Evolutionary conservation across 2,113 vertebrate genomes (phyloP).

Genomic region (Thalassoma bifasciatum): DNA sequence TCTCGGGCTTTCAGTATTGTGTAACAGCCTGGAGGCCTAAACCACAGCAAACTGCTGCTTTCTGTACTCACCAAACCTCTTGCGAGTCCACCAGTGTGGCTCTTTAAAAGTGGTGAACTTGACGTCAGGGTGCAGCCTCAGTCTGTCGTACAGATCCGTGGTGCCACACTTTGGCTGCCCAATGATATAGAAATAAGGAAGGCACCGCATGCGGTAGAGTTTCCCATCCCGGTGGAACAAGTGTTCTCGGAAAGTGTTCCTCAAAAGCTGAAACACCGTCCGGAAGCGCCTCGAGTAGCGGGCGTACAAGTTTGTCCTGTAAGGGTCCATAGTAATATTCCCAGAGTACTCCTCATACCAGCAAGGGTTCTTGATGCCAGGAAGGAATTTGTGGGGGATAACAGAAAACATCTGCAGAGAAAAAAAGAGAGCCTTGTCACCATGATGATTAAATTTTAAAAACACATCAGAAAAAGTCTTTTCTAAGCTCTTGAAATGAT

Average conservation of each 20-base stretch:
- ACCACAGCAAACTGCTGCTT: not conserved
- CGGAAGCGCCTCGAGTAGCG: conserved; percentile 91
- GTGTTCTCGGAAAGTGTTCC: conserved; percentile 89
- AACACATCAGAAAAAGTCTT: conserved; percentile 19
- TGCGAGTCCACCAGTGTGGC: conserved; percentile 98
- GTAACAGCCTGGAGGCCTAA: not conserved
- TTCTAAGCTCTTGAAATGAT: not conserved
- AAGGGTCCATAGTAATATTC: conserved; percentile 87
- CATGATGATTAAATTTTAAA: not conserved
- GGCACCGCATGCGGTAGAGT: conserved; percentile 91
- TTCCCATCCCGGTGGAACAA: conserved; percentile 83
- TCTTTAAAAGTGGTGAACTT: conserved; percentile 95
- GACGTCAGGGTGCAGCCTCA: conserved; percentile 91
- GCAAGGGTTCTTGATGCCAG: conserved; percentile 92
- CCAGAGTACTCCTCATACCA: conserved; percentile 93
- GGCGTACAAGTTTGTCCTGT: conserved; percentile 90
- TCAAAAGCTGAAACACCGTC: conserved; percentile 89
- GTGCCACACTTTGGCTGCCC: conserved; percentile 98
- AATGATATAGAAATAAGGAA: conserved; percentile 96
- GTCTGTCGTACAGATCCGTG: conserved; percentile 93
- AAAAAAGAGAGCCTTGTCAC: conserved; percentile 42
- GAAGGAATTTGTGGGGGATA: conserved; percentile 90
- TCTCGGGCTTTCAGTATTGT: conserved; percentile 39
- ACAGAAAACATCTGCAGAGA: conserved; percentile 92
- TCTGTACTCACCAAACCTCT: conserved; percentile 90